Base-by-base conservation (phyloP, 2,113 vertebrate species). In the Callocephalon fimbriatum region DNA sequence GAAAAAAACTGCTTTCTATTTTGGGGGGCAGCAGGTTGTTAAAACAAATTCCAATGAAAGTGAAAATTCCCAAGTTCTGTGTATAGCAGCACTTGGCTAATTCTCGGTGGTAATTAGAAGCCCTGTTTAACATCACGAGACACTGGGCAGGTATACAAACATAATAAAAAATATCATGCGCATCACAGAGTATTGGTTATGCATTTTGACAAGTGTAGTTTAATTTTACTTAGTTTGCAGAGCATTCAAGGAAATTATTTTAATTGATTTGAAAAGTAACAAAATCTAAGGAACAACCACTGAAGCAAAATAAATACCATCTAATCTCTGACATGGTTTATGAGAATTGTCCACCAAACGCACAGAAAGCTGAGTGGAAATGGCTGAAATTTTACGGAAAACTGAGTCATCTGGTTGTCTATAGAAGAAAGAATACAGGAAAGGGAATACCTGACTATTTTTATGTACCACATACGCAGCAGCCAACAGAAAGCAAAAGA, bases 221-320 rank as follows among this genome's bases (percentile, higher is more conserved):
- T 93, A 71, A 59, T 67, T 88, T 92, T 81, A 81, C 35, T 70
- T 80, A 42, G 44, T 61, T 86, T 62, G 37, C 25, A 79, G 21
- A 81, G 26, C 71, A 75, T 74, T 66, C 26, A 29, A 63, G 44
- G 14, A 73, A 81, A 75, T 94, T 86, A 84, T 76, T 94, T 93
- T 90, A 3, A 1, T 53, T 42, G 70, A 38, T 79, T 48, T 58
- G 42, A 81, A 92, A 90, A 77, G 40, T 58, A 95, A 88, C 12
- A 74, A 90, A 92, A 77, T 37, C 59, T 18, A 87, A 87, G 12
- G 54, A 95, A 80, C 14, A 38, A 70, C 31, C 23, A 71, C 4
- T 42, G 68, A 75, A 94, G 66, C 50, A 91, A 88, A 90, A 86
- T 35, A 92, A 95, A 89, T 63, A 78, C n/a, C 25, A 79, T n/a